phyloP scores from a whole-genome alignment of 2,888 invertebrate genomes.

The Hypercompe scribonia region DNA sequence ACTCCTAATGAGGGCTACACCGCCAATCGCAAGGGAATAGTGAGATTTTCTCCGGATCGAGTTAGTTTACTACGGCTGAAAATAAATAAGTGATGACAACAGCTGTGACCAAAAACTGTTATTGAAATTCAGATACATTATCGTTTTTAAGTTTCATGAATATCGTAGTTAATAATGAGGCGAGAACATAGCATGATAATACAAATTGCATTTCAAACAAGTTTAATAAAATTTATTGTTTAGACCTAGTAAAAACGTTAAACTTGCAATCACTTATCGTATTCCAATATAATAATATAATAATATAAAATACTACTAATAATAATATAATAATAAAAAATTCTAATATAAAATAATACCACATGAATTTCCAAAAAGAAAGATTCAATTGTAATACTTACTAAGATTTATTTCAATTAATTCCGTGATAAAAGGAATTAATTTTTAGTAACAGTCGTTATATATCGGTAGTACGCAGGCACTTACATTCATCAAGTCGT shows the following conservation, averaged over 20 bases:
- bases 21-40: too few species aligned
- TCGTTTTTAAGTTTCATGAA: not conserved
- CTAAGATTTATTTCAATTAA: not conserved
- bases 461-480: not conserved
- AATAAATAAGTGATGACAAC: not conserved
- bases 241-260: too few species aligned
- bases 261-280: too few species aligned
- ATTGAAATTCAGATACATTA: not conserved
- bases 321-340: too few species aligned
- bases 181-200: not conserved
- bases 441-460: conserved; percentile 23
- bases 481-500: not conserved
- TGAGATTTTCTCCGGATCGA: not conserved
- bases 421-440: conserved; percentile 8
- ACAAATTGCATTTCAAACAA: not conserved
- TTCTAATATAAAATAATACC: too few species aligned
- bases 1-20: not conserved
- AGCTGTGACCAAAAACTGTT: not conserved
- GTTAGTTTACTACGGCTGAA: not conserved
- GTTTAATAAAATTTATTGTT: too few species aligned
- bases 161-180: not conserved
- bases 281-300: too few species aligned
- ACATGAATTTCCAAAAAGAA: too few species aligned
- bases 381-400: too few species aligned
- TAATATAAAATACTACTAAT: too few species aligned